Evolutionary conservation across 2,113 vertebrate genomes (phyloP), one percentile per base, ranked within the genome.

Genomic region (Chlamydotis undulata): DNA sequence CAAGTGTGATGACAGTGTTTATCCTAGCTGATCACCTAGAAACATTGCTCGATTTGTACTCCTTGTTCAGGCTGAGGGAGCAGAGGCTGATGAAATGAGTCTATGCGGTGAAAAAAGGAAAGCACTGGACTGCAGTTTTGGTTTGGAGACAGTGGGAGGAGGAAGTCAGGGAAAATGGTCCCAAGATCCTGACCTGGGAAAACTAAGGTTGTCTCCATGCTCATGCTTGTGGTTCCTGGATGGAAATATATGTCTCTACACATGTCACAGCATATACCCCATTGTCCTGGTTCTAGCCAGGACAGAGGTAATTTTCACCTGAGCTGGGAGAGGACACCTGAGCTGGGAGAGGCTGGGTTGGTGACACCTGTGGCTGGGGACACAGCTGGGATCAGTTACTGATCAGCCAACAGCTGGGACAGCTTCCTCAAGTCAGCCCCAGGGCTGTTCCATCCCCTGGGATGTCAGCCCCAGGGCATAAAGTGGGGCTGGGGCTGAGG

Each of bases 31-130:
- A 21, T 55, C 57, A 19, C 8, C 5, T n/a, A 53, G 33, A 29
- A 53, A 74, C 0, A 2, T 24, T 25, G 45, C 39, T 60, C 0
- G 0, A 15, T 63, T 31, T 49, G 28, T 52, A 15, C 28, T 73
- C 60, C 26, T 67, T 45, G 29, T 11, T 65, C 52, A 45, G 67
- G 41, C 5, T 57, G 33, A 10, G 19, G 55, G 26, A 76, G 39
- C 47, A 91, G 67, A 63, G 22, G 25, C 41, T 77, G 50, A 47
- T 28, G 43, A 37, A 74, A 65, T 22, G 9, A 45, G 17, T 39
- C 10, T 15, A 39, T 12, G 9, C 6, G 17, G 39, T 23, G 28
- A 12, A 28, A 59, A 77, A 80, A 55, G 28, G n/a, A 71, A 86
- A 90, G 35, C 1, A 6, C 2, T 3, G 33, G 23, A 43, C 12